phyloP scores from a whole-genome alignment of 2,113 vertebrate species.

The Equus przewalskii region DNA sequence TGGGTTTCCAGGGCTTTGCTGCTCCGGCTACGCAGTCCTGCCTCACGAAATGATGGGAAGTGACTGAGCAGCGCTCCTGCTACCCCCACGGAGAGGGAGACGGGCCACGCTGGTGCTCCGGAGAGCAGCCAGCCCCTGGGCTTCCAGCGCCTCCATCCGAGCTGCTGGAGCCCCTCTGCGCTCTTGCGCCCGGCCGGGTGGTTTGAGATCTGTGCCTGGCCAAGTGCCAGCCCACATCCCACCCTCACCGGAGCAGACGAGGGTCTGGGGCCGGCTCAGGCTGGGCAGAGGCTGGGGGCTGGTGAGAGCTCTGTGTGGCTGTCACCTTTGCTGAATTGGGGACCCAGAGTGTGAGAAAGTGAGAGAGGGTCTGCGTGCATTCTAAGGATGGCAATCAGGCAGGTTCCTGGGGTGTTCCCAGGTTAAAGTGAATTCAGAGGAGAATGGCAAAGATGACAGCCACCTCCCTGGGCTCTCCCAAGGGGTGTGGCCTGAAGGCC shows the following conservation, averaged over 20 bases:
- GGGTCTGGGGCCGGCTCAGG: background rate
- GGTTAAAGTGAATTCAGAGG: background rate
- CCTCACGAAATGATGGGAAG: background rate
- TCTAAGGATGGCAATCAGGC: too few species aligned
- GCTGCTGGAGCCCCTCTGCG: background rate
- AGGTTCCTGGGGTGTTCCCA: background rate
- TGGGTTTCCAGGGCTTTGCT: background rate
- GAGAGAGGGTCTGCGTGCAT: too few species aligned
- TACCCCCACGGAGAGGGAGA: fast-evolving
- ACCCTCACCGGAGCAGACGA: background rate
- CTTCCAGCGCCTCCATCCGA: background rate
- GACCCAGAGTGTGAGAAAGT: background rate
- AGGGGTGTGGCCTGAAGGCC: background rate
- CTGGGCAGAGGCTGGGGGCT: background rate
- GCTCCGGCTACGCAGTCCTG: background rate
- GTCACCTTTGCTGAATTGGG: background rate
- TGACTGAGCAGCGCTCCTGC: background rate
- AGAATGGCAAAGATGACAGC: background rate
- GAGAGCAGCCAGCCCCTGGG: background rate
- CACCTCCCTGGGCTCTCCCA: background rate
- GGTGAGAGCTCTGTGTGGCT: background rate
- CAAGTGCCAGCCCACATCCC: background rate
- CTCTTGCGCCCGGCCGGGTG: background rate
- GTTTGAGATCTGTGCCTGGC: background rate
- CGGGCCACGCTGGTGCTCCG: fast-evolving